Conservation (phyloP, 1,140 invertebrate species). For the Tetragnatha versicolor region DNA sequence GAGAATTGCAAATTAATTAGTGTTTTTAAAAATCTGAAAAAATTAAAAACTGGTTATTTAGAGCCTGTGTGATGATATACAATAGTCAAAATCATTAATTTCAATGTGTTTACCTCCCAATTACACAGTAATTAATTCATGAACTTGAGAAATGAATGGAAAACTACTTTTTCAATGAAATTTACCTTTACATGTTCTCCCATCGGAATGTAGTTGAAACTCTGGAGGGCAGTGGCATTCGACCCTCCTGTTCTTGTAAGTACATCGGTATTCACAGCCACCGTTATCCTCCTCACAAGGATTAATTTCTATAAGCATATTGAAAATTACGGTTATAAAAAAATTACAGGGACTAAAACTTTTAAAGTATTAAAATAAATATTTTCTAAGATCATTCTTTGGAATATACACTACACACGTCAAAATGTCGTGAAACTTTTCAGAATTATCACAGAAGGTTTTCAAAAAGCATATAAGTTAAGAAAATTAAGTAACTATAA, state of each 20-base stretch:
- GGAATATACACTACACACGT: no score
- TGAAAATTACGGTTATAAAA: no score
- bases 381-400: no score
- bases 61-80: not conserved
- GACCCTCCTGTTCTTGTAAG: slow-evolving; percentile 29
- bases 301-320: slow-evolving; percentile 41
- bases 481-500: no score
- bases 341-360: no score
- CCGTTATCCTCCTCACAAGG: slow-evolving; percentile 43
- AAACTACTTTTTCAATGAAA: not conserved
- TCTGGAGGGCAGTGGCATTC: slow-evolving; percentile 53
- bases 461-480: no score
- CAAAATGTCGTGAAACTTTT: no score
- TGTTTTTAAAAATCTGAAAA: not conserved
- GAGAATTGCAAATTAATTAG: no score
- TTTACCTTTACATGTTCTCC: slow-evolving; percentile 32
- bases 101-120: not conserved
- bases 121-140: not conserved
- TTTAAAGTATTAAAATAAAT: no score
- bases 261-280: slow-evolving; percentile 47
- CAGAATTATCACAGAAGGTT: no score
- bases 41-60: not conserved
- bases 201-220: slow-evolving; percentile 39
- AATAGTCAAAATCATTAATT: no score
- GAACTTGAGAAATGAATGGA: no score